Conservation (phyloP, 2,113 vertebrate genomes). For the Hippocampus mohnikei region DNA sequence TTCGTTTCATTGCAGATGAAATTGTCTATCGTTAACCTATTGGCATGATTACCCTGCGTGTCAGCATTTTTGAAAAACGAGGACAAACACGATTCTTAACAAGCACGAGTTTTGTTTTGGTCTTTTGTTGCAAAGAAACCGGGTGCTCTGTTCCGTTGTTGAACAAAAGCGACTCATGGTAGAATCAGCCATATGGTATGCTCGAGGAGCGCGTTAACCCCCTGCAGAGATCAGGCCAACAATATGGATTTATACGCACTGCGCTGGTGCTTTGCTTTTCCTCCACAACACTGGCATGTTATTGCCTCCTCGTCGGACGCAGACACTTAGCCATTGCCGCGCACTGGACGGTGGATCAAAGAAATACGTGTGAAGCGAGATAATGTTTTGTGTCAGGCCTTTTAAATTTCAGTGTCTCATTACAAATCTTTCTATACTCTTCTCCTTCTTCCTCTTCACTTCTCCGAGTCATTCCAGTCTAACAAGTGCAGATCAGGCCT, state of each 20-base stretch:
- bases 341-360: neutral
- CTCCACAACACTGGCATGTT: neutral
- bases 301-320: neutral
- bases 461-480: constrained; percentile 33
- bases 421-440: constrained; percentile 40
- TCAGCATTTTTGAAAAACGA: no score
- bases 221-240: constrained; percentile 30
- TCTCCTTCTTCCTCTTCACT: constrained; percentile 20
- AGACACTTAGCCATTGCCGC: neutral
- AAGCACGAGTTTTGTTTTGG: neutral
- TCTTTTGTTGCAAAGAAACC: neutral
- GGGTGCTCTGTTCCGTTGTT: constrained; percentile 1
- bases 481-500: constrained; percentile 8
- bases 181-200: constrained; percentile 36
- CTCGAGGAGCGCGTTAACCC: constrained; percentile 19
- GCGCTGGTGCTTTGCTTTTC: constrained; percentile 17
- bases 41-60: no score
- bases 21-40: no score
- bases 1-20: no score
- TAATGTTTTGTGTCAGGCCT: constrained; percentile 3
- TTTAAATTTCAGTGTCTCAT: constrained; percentile 35
- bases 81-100: neutral
- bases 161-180: neutral
- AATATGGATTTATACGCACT: constrained; percentile 33
- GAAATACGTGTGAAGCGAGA: neutral